Conservation (phyloP, 2,113 vertebrate species). For the Pyxicephalus adspersus region DNA sequence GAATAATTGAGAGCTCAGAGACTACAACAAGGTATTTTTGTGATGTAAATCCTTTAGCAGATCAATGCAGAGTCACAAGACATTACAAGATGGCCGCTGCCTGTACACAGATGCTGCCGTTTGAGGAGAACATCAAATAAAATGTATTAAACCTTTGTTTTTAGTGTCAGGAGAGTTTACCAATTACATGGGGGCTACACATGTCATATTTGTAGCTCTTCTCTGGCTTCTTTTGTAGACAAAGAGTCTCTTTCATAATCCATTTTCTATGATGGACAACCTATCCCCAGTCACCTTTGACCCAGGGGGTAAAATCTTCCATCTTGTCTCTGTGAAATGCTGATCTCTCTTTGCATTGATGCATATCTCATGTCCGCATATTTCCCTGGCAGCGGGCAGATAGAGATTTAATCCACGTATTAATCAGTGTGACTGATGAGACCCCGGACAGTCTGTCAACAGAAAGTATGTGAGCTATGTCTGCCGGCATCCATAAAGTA, state of each 20-base stretch:
- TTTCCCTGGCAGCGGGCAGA: conserved; percentile 63
- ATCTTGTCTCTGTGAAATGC: conserved; percentile 64
- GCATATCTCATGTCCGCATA: conserved; percentile 70
- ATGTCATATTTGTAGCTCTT: background rate
- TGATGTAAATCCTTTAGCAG: background rate
- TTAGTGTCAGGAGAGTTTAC: background rate
- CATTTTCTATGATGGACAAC: background rate
- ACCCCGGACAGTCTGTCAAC: conserved; percentile 61
- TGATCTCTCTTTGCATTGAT: conserved; percentile 66
- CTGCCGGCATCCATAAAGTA: conserved; percentile 7
- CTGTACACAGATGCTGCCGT: background rate
- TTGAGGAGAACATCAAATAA: background rate
- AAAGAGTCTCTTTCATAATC: conserved; percentile 28
- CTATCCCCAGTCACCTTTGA: conserved; percentile 22
- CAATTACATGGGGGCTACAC: background rate
- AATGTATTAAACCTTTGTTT: background rate
- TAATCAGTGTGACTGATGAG: conserved; percentile 70
- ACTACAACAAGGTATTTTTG: conserved; percentile 30
- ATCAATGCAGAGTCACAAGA: conserved; percentile 12
- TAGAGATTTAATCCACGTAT: conserved; percentile 68
- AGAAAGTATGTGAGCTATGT: background rate
- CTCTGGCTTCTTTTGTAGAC: background rate
- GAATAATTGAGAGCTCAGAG: conserved; percentile 33
- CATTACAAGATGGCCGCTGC: conserved; percentile 28
- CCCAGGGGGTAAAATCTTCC: conserved; percentile 56